Evolutionary conservation across 2,113 vertebrate species (phyloP), one percentile per base, ranked within the genome.

Genomic region (Dicrurus megarhynchus): DNA sequence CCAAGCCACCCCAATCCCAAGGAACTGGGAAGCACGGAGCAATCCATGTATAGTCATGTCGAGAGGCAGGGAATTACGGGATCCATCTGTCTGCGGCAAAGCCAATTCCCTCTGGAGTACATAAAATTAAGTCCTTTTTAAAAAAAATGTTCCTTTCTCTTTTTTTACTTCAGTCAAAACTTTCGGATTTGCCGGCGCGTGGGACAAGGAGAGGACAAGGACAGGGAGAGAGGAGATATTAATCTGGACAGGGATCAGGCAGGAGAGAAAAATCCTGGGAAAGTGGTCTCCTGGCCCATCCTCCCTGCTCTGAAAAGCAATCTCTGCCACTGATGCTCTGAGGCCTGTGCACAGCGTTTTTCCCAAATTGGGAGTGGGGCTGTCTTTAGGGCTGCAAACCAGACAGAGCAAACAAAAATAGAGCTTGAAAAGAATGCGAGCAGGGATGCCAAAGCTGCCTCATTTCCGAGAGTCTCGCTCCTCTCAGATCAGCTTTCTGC

Each of bases 361-460:
- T 92, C 90, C 96, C 95, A 96, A 96, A 95, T 71, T 90, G 92
- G 95, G 90, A 96, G 68, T 55, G 85, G 56, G 87, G 79, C 93
- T 53, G 87, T 27, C 89, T 93, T 95, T 77, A 74, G 57, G 79
- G 80, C 93, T 76, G 93, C 50, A 94, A 94, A 94, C 35, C 92
- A 96, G 93, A 88, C 75, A 88, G 82, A 86, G 85, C 92, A 96
- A 94, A 95, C 88, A 83, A 94, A 97, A 96, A 95, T 79, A 96
- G 96, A 97, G 96, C 82, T 88, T 8, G 52, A 59, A 37, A 96
- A 83, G 93, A 95, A 96, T 96, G 92, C 8, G 60, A 2, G 56
- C 83, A 56, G 68, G 79, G 76, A 78, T 93, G 95, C 96, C 96
- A 96, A 78, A 59, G 5, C 93, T 94, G 67, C 70, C 64, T 90